These are phyloP conservation scores for Tenthredo livida DNA, from an alignment of 2,888 invertebrate genomes.

Conservation along the genomic window DNA sequence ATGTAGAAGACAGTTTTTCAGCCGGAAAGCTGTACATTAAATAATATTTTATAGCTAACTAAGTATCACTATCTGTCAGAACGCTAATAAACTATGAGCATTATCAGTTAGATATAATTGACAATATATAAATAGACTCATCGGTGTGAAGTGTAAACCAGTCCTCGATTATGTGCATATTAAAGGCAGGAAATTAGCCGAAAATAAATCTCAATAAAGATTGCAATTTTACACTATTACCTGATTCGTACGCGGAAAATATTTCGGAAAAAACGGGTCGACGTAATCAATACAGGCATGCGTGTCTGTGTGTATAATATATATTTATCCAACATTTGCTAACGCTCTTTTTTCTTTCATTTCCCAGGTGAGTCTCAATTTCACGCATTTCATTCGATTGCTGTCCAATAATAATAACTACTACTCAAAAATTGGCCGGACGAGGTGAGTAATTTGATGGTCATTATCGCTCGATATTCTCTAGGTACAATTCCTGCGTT, in stretches of 20 bases:
- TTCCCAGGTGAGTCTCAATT: slow-evolving; percentile 47
- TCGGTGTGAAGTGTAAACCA: background rate
- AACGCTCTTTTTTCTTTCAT: background rate
- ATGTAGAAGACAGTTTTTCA: background rate
- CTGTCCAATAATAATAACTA: background rate
- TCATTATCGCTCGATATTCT: background rate
- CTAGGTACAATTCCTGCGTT: background rate
- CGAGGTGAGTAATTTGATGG: slow-evolving; percentile 35
- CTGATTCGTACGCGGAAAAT: background rate
- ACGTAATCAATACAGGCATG: background rate
- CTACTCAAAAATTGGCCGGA: background rate
- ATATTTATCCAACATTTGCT: background rate
- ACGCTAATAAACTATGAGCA: background rate
- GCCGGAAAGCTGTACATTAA: background rate
- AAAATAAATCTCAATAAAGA: background rate
- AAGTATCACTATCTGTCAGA: slow-evolving; percentile 2
- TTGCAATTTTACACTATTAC: background rate
- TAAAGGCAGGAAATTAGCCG: background rate
- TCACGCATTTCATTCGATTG: slow-evolving; percentile 12
- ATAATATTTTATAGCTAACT: slow-evolving; percentile 17
- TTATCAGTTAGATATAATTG: background rate
- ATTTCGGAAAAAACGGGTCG: background rate
- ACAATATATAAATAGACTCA: background rate
- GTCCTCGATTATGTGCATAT: background rate
- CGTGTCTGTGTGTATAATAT: background rate